A percentile compares a stretch with the other conserved stretches of the same genome.
These are phyloP conservation scores for Catocala fraxini DNA, from an alignment of 2,888 invertebrate species.

Conservation along the genomic window DNA sequence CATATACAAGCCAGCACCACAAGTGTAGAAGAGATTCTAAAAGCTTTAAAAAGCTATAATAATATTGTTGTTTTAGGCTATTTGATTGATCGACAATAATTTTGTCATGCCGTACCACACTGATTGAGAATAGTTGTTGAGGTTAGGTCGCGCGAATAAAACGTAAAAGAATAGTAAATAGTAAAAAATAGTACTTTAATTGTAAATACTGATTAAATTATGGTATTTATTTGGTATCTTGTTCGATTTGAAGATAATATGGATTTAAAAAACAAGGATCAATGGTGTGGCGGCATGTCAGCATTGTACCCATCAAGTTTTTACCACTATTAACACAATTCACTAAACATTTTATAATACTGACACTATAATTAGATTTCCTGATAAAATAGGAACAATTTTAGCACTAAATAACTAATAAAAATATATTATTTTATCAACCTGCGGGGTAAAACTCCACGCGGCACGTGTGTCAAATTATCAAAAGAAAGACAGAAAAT, in stretches of 20 bases:
- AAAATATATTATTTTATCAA: conserved; percentile 71
- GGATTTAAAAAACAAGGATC: conserved; percentile 45
- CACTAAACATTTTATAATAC: conserved; percentile 57
- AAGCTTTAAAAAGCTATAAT: too few species aligned
- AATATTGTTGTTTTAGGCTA: too few species aligned
- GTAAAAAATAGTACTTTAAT: background rate
- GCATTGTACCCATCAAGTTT: conserved; percentile 45
- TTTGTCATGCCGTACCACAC: conserved; percentile 26
- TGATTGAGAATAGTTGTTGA: conserved; percentile 24
- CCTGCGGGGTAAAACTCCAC: conserved; percentile 87
- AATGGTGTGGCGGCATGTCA: conserved; percentile 67
- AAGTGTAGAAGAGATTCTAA: too few species aligned
- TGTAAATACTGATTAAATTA: background rate
- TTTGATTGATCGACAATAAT: background rate
- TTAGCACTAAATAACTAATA: conserved; percentile 60
- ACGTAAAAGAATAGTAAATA: conserved; percentile 20
- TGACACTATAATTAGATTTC: conserved; percentile 60
- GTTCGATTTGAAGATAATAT: background rate
- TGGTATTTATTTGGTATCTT: background rate
- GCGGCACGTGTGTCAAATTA: conserved; percentile 87
- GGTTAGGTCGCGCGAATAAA: conserved; percentile 50
- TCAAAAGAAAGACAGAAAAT: conserved; percentile 81
- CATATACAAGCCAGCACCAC: too few species aligned
- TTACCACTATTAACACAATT: conserved; percentile 67
- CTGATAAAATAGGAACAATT: conserved; percentile 47